These are phyloP conservation scores for Amblyjoppa fuscipennis DNA, from an alignment of 2,888 invertebrate species.

Conservation along the genomic window DNA sequence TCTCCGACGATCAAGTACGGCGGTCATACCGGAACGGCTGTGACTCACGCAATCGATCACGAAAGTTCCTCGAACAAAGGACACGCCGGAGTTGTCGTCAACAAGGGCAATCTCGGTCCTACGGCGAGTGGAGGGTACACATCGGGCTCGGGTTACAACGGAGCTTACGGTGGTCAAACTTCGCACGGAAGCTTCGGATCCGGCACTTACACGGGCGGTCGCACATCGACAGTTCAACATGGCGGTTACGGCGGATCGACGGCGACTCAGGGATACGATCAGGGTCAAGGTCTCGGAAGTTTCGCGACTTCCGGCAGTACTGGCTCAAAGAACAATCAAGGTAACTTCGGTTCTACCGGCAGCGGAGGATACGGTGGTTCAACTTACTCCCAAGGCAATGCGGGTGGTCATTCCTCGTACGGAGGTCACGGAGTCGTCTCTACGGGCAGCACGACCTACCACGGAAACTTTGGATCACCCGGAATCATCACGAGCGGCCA, in stretches of 20 bases:
- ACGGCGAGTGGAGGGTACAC: conserved; percentile 40
- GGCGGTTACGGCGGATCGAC: background rate
- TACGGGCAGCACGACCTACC: conserved; percentile 16
- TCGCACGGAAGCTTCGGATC: conserved; percentile 36
- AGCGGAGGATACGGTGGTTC: conserved; percentile 24
- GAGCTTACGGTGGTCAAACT: conserved; percentile 2
- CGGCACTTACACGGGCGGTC: conserved; percentile 18
- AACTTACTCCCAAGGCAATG: conserved; percentile 33
- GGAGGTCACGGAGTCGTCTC: conserved; percentile 15
- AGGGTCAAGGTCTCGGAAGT: conserved; percentile 1
- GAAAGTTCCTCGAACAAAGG: conserved; percentile 14
- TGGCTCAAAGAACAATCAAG: conserved; percentile 30
- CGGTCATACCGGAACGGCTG: conserved; percentile 26
- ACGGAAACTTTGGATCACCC: conserved; percentile 46
- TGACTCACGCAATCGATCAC: background rate
- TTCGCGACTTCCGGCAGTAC: conserved; percentile 8
- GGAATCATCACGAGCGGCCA: conserved; percentile 67
- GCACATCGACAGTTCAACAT: background rate
- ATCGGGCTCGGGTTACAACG: conserved; percentile 35
- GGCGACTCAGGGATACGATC: background rate
- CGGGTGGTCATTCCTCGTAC: conserved; percentile 1
- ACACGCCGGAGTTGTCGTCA: conserved; percentile 45
- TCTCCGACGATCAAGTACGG: conserved; percentile 42
- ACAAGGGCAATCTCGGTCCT: conserved; percentile 48
- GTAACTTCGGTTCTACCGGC: conserved; percentile 25